Base-by-base conservation (phyloP, 2,888 invertebrate species). In the Fissipunctia ypsillon region DNA sequence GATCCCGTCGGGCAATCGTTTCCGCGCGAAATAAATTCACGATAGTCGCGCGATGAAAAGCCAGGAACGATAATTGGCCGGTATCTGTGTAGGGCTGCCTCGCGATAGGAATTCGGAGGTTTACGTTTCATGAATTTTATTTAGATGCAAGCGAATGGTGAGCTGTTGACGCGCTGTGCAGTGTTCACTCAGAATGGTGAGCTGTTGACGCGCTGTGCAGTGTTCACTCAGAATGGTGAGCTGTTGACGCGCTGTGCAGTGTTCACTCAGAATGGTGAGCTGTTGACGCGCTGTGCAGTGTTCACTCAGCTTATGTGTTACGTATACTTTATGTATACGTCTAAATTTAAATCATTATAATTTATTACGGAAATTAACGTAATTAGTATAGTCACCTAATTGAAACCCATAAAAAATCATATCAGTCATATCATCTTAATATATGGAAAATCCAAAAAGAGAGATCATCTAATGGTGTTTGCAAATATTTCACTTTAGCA, bases 1-100 rank as follows among this genome's bases (percentile, higher is more conserved):
- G 41, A 60, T 19, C 61, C 41, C 25, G n/a, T 19, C 48, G n/a
- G 50, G 48, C 78, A 78, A 84, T 78, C 77, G 77, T 73, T 82
- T 72, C 73, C 73, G 69, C 72, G 84, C 73, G 78, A 67, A 84
- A 84, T 86, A 84, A 81, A 76, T 81, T 78, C 76, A 78, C 74
- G 74, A 76, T 80, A 73, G 80, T 60, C 80, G 68, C 64, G 68
- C 85, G 71, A 77, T 84, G 83, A 84, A 84, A 84, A 59, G 73
- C 82, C 54, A 48, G 50, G 57, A 35, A 54, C 60, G 68, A 78
- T 85, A 87, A 85, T 85, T 84, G 85, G 76, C 71, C 63, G 66
- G 64, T 69, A 63, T 73, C 56, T 63, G 52, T 56, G 57, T 50
- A 85, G 85, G 85, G 87, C 35, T 85, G 82, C 28, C 52, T 31